phyloP scores from a whole-genome alignment of 2,797 vertebrate genomes.

The Luscinia megarhynchos region DNA sequence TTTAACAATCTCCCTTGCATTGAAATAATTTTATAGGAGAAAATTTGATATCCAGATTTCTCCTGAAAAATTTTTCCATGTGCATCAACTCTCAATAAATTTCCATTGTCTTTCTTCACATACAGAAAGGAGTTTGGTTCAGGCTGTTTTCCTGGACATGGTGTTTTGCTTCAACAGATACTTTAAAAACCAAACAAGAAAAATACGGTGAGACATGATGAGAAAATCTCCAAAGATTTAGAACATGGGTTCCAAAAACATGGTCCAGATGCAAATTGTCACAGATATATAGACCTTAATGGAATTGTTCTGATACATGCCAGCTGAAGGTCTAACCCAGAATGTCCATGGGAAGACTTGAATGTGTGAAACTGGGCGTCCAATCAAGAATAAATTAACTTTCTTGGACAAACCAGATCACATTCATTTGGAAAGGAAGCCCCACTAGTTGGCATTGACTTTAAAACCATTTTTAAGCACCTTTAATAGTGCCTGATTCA shows the following conservation, averaged over 20 bases:
- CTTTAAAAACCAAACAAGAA: slow-evolving; percentile 22
- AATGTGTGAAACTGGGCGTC: neutral
- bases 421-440: slow-evolving; percentile 1
- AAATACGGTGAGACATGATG: slow-evolving; percentile 40
- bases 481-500: slow-evolving; percentile 6
- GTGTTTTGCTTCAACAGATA: neutral
- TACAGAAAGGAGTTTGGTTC: neutral
- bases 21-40: neutral
- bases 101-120: neutral
- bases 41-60: slow-evolving; percentile 25
- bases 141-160: neutral
- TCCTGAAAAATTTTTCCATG: slow-evolving; percentile 3
- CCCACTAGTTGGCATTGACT: neutral
- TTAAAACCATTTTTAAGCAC: slow-evolving; percentile 13
- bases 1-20: neutral
- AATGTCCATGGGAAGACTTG: neutral
- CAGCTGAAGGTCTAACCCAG: slow-evolving; percentile 37
- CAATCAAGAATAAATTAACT: neutral
- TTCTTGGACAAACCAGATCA: neutral
- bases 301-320: slow-evolving; percentile 2
- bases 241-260: neutral
- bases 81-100: neutral
- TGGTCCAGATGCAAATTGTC: slow-evolving; percentile 41
- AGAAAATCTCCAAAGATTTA: slow-evolving; percentile 42
- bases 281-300: slow-evolving; percentile 29